These are phyloP conservation scores for Cryptosula pallasiana DNA, from an alignment of 2,888 invertebrate genomes.

Conservation along the genomic window DNA sequence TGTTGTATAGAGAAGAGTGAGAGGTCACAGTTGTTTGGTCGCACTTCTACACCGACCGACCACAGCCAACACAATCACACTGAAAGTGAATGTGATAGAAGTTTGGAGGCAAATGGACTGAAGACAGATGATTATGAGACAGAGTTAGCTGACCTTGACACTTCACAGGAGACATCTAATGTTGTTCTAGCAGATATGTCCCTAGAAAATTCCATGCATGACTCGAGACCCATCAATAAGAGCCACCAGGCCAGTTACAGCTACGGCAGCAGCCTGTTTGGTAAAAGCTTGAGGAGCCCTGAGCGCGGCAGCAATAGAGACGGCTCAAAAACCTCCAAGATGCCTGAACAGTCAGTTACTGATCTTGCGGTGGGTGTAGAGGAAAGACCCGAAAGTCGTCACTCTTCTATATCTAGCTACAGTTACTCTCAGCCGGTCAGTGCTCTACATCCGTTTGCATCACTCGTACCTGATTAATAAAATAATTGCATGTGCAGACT, in stretches of 20 bases:
- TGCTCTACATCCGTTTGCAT: not conserved
- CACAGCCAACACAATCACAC: not conserved
- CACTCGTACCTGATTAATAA: too few relatives aligned
- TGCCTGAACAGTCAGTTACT: not conserved
- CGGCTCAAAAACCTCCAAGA: not conserved
- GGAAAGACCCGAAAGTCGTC: slow-evolving; percentile 1
- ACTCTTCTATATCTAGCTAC: slow-evolving; percentile 3
- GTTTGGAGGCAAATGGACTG: not conserved
- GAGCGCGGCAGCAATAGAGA: too few relatives aligned
- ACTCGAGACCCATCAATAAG: not conserved
- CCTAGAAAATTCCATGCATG: not conserved
- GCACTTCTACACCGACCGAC: slow-evolving; percentile 9
- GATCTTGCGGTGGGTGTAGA: not conserved
- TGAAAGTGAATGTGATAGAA: not conserved
- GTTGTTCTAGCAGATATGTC: not conserved
- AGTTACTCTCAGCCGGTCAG: not conserved
- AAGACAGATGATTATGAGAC: not conserved
- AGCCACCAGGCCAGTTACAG: too few relatives aligned
- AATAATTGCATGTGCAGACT: too few relatives aligned
- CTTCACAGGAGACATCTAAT: slow-evolving; percentile 8
- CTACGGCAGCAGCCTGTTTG: too few relatives aligned
- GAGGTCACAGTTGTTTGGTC: not conserved
- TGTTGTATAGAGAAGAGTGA: too few relatives aligned
- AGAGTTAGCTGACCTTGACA: not conserved
- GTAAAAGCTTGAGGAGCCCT: not conserved